These are phyloP conservation scores for Salmo trutta DNA, from an alignment of 2,797 vertebrate species.

Conservation along the genomic window DNA sequence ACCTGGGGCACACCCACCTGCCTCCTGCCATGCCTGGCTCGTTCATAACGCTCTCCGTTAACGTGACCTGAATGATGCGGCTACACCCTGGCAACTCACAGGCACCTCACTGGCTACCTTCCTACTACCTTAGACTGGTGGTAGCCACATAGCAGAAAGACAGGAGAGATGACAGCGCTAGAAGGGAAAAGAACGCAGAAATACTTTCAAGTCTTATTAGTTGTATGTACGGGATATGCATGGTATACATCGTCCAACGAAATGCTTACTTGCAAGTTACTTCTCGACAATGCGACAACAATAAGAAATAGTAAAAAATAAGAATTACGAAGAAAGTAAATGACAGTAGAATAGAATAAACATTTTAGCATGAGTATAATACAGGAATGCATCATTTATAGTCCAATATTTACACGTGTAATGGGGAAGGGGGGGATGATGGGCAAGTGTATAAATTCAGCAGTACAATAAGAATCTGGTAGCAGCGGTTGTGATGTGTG, in stretches of 20 bases:
- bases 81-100: neutral
- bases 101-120: conserved; percentile 35
- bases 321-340: too few species aligned
- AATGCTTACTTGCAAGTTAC: neutral
- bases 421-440: too few species aligned
- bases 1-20: conserved; percentile 61
- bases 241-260: neutral
- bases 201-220: too few species aligned
- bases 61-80: conserved; percentile 67
- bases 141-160: neutral
- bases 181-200: neutral
- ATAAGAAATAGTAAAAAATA: conserved; percentile 13
- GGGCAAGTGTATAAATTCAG: too few species aligned
- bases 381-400: too few species aligned
- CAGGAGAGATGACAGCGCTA: neutral
- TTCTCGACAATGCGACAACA: too few species aligned
- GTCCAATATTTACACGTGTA: too few species aligned
- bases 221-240: too few species aligned
- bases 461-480: too few species aligned
- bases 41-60: conserved; percentile 51
- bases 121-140: neutral
- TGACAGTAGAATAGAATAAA: too few species aligned
- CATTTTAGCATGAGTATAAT: too few species aligned
- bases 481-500: too few species aligned
- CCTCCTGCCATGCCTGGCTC: conserved; percentile 42